Percentiles rank a stretch among this genome's conserved stretches.
These are phyloP conservation scores for Chelonia mydas DNA, from an alignment of 2,797 vertebrate genomes.

Conservation along the genomic window DNA sequence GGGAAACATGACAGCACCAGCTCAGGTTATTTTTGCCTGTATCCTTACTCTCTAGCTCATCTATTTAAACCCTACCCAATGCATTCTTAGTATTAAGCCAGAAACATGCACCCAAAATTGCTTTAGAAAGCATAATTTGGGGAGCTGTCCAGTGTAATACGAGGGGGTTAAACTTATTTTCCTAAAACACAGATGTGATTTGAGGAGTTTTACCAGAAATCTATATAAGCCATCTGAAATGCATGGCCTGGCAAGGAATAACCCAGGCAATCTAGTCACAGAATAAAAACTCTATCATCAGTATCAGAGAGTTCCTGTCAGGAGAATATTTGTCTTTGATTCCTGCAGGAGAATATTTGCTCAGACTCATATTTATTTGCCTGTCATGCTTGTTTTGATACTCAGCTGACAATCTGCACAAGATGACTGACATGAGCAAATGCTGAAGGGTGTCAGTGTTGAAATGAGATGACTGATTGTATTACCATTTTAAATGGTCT, in stretches of 20 bases:
- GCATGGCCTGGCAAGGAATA: neutral
- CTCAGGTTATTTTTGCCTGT: neutral
- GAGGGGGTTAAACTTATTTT: fast-evolving
- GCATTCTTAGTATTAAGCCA: neutral
- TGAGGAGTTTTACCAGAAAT: neutral
- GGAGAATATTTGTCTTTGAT: neutral
- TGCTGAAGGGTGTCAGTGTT: neutral
- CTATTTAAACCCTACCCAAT: neutral
- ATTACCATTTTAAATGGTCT: conserved; percentile 73
- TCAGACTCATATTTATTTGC: conserved; percentile 68
- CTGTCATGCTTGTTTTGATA: conserved; percentile 71
- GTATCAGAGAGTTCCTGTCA: conserved; percentile 15
- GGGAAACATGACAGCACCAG: neutral
- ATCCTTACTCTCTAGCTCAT: neutral
- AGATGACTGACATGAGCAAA: conserved; percentile 55
- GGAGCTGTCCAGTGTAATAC: neutral
- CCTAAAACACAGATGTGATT: neutral
- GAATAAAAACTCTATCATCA: neutral
- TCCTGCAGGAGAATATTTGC: conserved; percentile 48
- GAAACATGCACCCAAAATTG: neutral
- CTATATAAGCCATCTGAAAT: neutral
- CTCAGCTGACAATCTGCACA: conserved; percentile 50
- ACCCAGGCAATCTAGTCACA: neutral
- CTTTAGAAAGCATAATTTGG: neutral
- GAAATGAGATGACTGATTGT: conserved; percentile 42